Percentiles rank a stretch among this genome's conserved stretches.
These are phyloP conservation scores for Sinosuthora webbiana DNA, from an alignment of 2,113 vertebrate species.

Conservation along the genomic window DNA sequence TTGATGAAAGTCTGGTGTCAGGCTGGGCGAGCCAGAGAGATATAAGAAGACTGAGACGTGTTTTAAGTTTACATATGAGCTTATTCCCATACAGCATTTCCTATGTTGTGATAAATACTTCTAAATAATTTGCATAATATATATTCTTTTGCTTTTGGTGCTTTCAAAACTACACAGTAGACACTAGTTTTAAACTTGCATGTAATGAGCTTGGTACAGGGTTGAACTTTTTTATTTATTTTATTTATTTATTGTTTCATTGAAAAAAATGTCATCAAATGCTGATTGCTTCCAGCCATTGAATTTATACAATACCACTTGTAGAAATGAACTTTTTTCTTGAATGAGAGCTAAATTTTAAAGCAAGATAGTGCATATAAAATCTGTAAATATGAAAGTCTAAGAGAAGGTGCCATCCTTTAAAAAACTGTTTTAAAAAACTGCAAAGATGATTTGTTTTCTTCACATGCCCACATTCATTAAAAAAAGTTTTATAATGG, in stretches of 20 bases:
- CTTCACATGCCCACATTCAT: background rate
- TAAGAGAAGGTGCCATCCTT: background rate
- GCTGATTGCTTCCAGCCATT: background rate
- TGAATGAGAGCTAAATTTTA: slow-evolving; percentile 21
- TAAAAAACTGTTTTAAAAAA: background rate
- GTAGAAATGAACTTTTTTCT: background rate
- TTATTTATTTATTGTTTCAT: slow-evolving; percentile 31
- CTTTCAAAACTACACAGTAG: background rate
- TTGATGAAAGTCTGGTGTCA: background rate
- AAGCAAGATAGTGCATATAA: background rate
- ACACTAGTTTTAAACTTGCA: background rate
- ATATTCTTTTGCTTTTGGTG: slow-evolving; percentile 11
- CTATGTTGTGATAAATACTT: background rate
- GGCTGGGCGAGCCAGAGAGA: background rate
- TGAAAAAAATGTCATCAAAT: background rate
- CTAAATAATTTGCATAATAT: slow-evolving; percentile 27
- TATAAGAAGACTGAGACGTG: background rate
- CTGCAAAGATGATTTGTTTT: background rate
- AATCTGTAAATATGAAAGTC: background rate
- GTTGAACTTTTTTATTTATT: slow-evolving; percentile 2
- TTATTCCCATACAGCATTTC: background rate
- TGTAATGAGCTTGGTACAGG: background rate
- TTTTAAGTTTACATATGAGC: background rate
- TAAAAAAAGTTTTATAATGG: background rate
- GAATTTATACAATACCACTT: background rate